Conservation (phyloP, 2,797 vertebrate genomes). For the Cyprinodon diabolis region DNA sequence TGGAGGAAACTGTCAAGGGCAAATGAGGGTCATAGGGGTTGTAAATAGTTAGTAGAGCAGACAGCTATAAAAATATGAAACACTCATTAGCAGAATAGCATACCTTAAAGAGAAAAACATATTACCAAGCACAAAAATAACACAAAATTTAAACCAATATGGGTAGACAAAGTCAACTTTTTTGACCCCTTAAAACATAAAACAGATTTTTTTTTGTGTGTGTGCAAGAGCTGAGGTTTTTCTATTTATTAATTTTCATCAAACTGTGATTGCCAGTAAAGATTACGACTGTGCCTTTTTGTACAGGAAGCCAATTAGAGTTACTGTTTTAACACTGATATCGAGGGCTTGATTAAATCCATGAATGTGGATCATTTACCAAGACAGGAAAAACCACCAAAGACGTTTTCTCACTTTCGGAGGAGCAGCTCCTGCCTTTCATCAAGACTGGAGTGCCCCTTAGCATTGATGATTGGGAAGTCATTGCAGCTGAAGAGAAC, state of each 20-base stretch:
- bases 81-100: background rate
- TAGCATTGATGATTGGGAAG: conserved; percentile 54
- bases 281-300: conserved; percentile 42
- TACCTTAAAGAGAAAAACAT: background rate
- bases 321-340: conserved; percentile 53
- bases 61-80: background rate
- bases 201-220: background rate
- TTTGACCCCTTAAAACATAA: background rate
- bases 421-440: conserved; percentile 51
- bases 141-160: background rate
- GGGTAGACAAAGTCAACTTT: background rate
- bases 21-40: background rate
- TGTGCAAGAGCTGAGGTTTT: background rate
- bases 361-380: conserved; percentile 59
- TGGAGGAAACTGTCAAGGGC: conserved; percentile 7
- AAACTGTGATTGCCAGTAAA: conserved; percentile 40
- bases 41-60: conserved; percentile 6
- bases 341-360: conserved; percentile 65
- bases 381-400: conserved; percentile 53
- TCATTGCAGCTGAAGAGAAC: conserved; percentile 45
- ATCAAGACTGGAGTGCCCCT: conserved; percentile 46
- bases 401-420: conserved; percentile 59
- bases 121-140: background rate
- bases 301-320: conserved; percentile 58
- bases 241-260: conserved; percentile 29